Evolutionary conservation across 2,797 vertebrate species (phyloP).

Genomic region (Denticeps clupeoides): DNA sequence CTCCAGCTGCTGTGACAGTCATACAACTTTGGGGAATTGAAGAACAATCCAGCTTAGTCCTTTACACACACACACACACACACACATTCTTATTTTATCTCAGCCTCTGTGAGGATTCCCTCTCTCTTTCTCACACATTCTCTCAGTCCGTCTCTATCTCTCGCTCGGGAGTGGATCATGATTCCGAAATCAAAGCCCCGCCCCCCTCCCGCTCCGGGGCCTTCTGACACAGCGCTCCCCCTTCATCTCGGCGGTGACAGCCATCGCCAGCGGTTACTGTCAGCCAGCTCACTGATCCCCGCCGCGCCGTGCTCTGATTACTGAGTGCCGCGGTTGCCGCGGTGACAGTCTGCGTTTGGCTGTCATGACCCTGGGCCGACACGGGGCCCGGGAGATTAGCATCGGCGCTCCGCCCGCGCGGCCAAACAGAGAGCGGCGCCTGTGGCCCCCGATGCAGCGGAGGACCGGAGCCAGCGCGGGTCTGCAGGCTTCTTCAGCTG

Average conservation of each 20-base stretch:
- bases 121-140: neutral
- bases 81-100: neutral
- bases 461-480: too few relatives aligned
- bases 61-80: too few relatives aligned
- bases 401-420: neutral
- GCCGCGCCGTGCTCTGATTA: constrained; percentile 1
- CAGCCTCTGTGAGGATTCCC: neutral
- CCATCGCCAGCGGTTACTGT: constrained; percentile 18
- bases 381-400: neutral
- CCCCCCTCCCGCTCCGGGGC: constrained; percentile 16
- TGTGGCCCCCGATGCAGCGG: too few relatives aligned
- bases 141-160: neutral
- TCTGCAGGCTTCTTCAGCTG: too few relatives aligned
- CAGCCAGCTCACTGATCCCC: constrained; percentile 8
- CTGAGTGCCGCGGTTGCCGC: constrained; percentile 16
- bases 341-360: constrained; percentile 17
- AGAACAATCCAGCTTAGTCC: too few relatives aligned
- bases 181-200: neutral
- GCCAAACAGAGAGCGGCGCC: too few relatives aligned
- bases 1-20: too few relatives aligned
- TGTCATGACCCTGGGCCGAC: constrained; percentile 9
- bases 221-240: constrained; percentile 12
- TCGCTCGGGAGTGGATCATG: neutral
- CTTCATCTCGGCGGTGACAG: constrained; percentile 20
- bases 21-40: too few relatives aligned